Percentiles rank a stretch among this genome's conserved stretches.
Evolutionary conservation across 2,113 vertebrate species (phyloP).

Genomic region (Corythornis cristatus): DNA sequence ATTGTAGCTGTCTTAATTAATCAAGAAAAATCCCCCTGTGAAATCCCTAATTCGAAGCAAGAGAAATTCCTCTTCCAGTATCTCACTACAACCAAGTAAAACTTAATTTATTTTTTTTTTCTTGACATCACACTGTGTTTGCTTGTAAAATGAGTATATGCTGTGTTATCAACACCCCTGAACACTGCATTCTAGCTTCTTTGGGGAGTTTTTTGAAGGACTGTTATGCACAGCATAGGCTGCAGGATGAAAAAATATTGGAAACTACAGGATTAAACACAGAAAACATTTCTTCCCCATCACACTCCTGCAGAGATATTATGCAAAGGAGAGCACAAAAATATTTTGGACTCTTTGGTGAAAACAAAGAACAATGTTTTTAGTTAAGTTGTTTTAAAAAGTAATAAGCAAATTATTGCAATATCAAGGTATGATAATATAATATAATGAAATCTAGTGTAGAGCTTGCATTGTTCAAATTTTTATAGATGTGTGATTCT

Average conservation of each 20-base stretch:
- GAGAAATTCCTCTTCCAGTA: background rate
- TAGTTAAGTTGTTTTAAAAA: background rate
- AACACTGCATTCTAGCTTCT: background rate
- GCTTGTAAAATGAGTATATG: background rate
- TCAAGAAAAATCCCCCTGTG: constrained; percentile 1
- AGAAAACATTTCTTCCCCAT: background rate
- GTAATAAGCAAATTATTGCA: background rate
- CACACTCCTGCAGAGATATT: background rate
- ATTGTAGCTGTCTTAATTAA: constrained; percentile 63
- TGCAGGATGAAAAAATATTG: background rate
- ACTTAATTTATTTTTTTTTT: background rate
- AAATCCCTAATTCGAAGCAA: constrained; percentile 33
- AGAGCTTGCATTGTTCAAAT: background rate
- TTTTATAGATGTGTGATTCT: background rate
- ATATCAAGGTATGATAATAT: background rate
- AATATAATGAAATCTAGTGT: background rate
- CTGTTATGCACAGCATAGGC: background rate
- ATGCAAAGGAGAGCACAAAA: background rate
- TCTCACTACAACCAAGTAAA: background rate
- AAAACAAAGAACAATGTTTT: background rate
- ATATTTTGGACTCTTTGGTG: background rate
- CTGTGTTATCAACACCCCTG: background rate
- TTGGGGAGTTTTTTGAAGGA: background rate
- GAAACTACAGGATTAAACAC: background rate
- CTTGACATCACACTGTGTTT: background rate